These are phyloP conservation scores for Cataglyphis albicans DNA, from an alignment of 2,888 invertebrate genomes.

Conservation along the genomic window DNA sequence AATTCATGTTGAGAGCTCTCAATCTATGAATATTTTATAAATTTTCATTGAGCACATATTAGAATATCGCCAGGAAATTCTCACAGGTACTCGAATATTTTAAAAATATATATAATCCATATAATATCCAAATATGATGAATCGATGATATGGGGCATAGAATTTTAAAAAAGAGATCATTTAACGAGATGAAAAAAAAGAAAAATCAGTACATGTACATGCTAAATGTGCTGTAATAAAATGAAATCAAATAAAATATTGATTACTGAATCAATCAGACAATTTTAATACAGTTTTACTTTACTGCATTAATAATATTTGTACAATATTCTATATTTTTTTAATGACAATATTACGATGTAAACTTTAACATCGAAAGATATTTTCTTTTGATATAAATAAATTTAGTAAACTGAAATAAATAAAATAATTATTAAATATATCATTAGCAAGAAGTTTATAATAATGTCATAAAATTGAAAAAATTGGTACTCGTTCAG, in stretches of 20 bases:
- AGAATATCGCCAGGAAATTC: slow-evolving; percentile 14
- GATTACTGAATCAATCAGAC: background rate
- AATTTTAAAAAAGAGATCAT: background rate
- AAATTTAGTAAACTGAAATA: background rate
- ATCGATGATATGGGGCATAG: background rate
- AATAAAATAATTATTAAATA: background rate
- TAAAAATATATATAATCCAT: slow-evolving; percentile 25
- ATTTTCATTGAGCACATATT: slow-evolving; percentile 29
- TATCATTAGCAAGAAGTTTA: background rate
- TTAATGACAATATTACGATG: background rate
- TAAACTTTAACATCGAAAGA: background rate
- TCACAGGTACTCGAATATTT: background rate
- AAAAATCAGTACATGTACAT: background rate
- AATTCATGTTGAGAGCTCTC: slow-evolving; percentile 16
- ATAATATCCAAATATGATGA: background rate
- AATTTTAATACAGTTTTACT: background rate
- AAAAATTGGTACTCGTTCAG: slow-evolving; percentile 6
- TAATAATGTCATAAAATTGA: background rate
- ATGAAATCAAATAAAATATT: background rate
- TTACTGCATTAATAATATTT: background rate
- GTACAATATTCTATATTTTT: background rate
- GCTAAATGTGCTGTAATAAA: background rate
- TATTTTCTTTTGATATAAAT: background rate
- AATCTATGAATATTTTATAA: slow-evolving; percentile 39
- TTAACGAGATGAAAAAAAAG: background rate